Percentiles rank a stretch among this genome's conserved stretches.
phyloP scores from a whole-genome alignment of 2,797 vertebrate genomes.

The Cygnus olor region DNA sequence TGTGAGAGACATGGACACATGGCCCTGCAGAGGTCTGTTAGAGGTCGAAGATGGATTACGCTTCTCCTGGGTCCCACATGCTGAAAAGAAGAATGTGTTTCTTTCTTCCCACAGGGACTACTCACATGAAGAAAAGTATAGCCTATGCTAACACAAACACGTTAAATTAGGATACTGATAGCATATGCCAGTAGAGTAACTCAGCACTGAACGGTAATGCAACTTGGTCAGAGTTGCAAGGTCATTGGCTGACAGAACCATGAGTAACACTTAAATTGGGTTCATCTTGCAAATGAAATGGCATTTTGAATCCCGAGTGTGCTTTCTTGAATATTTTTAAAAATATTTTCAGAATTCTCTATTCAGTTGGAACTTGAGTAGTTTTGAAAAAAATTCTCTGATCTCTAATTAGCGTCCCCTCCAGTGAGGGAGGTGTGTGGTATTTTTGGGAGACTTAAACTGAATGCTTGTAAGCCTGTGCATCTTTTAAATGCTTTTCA shows the following conservation, averaged over 20 bases:
- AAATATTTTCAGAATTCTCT: background rate
- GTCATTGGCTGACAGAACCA: background rate
- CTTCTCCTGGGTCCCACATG: background rate
- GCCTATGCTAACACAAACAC: background rate
- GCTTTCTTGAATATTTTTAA: background rate
- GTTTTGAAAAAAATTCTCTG: background rate
- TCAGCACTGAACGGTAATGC: background rate
- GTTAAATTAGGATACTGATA: background rate
- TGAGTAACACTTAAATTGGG: background rate
- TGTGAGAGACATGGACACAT: background rate
- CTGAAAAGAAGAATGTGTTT: background rate
- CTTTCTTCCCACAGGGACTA: background rate
- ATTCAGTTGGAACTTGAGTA: background rate
- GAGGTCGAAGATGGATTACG: background rate
- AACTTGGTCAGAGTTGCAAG: background rate
- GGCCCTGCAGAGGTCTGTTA: background rate
- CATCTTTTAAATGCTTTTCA: background rate
- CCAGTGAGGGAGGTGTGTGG: rapidly evolving
- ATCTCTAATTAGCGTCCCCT: background rate
- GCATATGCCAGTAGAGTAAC: background rate
- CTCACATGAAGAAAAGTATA: background rate
- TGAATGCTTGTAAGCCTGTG: background rate
- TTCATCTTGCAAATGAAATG: background rate
- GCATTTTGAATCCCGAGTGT: background rate
- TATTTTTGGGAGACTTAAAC: background rate